phyloP scores from a whole-genome alignment of 2,113 vertebrate genomes.

The Gallinago jamesoni region DNA sequence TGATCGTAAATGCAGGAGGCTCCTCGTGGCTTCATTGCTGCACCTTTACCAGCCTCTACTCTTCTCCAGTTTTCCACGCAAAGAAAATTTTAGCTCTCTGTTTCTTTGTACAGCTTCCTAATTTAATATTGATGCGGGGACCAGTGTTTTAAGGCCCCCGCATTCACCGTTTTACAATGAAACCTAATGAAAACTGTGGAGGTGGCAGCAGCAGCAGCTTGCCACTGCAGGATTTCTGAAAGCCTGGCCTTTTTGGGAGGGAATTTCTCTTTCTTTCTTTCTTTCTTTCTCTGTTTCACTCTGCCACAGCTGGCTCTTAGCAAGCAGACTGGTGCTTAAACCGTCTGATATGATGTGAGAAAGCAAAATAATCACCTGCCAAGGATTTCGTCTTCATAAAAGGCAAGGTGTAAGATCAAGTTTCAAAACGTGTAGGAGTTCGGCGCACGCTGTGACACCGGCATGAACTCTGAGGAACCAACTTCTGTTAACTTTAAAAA shows the following conservation, averaged over 20 bases:
- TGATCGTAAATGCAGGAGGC: fast-evolving
- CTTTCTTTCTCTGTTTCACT: neutral
- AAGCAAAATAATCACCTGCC: slow-evolving; percentile 79
- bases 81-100: neutral
- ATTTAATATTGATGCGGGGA: neutral
- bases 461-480: slow-evolving; percentile 55
- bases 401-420: slow-evolving; percentile 65
- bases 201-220: neutral
- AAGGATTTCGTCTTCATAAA: slow-evolving; percentile 65
- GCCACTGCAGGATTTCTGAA: neutral
- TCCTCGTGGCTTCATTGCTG: fast-evolving
- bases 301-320: slow-evolving; percentile 63
- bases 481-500: slow-evolving; percentile 57
- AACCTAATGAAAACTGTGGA: neutral
- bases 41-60: neutral
- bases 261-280: neutral
- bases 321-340: slow-evolving; percentile 48
- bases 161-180: neutral
- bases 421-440: slow-evolving; percentile 64
- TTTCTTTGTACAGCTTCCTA: neutral
- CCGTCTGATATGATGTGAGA: slow-evolving; percentile 61
- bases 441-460: slow-evolving; percentile 23
- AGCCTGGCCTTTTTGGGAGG: neutral
- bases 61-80: neutral
- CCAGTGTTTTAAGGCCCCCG: neutral